Evolutionary conservation across 2,888 invertebrate genomes (phyloP).

Genomic region (Eilema caniola): DNA sequence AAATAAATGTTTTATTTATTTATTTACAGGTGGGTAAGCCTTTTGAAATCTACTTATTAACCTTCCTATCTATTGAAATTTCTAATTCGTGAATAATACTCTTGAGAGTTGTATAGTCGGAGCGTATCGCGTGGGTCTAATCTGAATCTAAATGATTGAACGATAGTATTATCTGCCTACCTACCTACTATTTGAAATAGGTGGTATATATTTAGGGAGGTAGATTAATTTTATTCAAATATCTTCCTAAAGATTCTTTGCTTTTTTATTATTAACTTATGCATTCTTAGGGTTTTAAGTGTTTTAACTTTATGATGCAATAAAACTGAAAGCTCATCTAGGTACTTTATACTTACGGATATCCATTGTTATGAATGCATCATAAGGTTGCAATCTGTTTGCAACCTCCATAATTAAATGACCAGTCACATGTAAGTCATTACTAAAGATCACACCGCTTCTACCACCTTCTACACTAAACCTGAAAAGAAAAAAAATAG

Average conservation of each 20-base stretch:
- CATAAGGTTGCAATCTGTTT: constrained; percentile 62
- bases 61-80: neutral
- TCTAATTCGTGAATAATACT: neutral
- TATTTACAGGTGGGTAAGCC: neutral
- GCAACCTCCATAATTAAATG: constrained; percentile 70
- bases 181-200: too few relatives aligned
- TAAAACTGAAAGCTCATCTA: neutral
- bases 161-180: too few relatives aligned
- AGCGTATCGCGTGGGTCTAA: neutral
- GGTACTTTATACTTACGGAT: constrained; percentile 67
- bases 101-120: neutral
- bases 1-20: too few relatives aligned
- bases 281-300: too few relatives aligned
- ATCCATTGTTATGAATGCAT: constrained; percentile 75
- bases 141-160: too few relatives aligned
- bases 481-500: constrained; percentile 57
- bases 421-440: constrained; percentile 75
- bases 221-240: too few relatives aligned
- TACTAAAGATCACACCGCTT: constrained; percentile 70
- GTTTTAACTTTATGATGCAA: too few relatives aligned
- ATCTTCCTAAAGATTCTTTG: too few relatives aligned
- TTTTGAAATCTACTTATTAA: neutral
- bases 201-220: too few relatives aligned
- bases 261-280: too few relatives aligned
- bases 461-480: constrained; percentile 67